Evolutionary conservation across 2,888 invertebrate genomes (phyloP), one percentile per base, ranked within the genome.

Genomic region (Teleogryllus oceanicus): DNA sequence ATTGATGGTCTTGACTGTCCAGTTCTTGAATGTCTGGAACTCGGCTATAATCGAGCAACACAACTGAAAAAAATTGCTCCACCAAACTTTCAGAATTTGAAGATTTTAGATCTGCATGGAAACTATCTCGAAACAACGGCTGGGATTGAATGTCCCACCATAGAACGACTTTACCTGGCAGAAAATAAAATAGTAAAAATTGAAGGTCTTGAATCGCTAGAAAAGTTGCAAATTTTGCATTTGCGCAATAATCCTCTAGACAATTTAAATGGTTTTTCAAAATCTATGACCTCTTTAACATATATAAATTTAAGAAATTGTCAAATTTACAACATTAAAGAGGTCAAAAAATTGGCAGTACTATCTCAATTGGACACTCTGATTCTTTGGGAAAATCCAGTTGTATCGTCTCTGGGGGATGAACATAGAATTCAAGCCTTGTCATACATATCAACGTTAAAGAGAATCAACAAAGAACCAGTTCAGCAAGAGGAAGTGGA

Each of bases 1-100:
- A 90, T 90, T 0, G 82, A 86, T 11, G 89, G 90, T 74, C 88
- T 92, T 0, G 87, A 85, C 74, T 91, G 92, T 84, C 89, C 89
- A 1, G 87, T 89, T 83, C 83, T 92, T 49, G 88, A 89, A 78
- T 88, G 89, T n/a, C 84, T 92, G 49, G 91, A 91, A 84, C 85
- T 90, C 13, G 11, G 13, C 21, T 24, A 24, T 11, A 75, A 75
- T 21, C 18, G 21, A 20, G 13, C 20, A 20, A 24, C 75, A 3
- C n/a, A 75, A 20, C n/a, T 20, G 18, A 24, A 16, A 20, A 21
- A 13, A 10, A 13, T 75, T 13, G 21, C 16, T 21, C 21, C 75
- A 13, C 13, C 13, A 16, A 20, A 20, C 18, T 24, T 75, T 13
- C 12, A 24, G 13, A 13, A 13, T 13, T 21, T 75, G 75, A 16